Conservation (phyloP, 2,888 invertebrate genomes). For the Capitulum mitella region DNA sequence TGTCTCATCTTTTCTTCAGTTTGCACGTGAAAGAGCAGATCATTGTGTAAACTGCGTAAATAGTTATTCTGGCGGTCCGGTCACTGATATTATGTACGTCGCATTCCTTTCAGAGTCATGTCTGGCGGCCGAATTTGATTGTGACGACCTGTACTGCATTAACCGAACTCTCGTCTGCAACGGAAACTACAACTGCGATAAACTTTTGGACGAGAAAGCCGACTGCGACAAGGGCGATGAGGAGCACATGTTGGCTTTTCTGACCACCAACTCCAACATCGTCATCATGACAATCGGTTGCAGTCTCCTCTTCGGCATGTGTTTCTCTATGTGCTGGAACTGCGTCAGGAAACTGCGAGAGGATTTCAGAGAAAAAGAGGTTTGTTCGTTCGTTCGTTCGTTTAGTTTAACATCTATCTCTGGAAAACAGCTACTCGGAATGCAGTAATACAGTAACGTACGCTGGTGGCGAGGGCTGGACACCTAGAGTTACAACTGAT, state of each 20-base stretch:
- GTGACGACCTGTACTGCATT: slow-evolving; percentile 83
- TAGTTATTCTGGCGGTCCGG: no score
- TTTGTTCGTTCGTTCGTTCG: no score
- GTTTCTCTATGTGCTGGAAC: slow-evolving; percentile 78
- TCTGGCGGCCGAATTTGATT: slow-evolving; percentile 60
- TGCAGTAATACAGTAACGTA: slow-evolving; percentile 18
- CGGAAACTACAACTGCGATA: slow-evolving; percentile 65
- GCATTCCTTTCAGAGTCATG: slow-evolving; percentile 43
- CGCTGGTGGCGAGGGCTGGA: no score
- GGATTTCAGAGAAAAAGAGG: slow-evolving; percentile 80
- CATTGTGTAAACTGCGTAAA: no score
- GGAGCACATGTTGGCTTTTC: background rate
- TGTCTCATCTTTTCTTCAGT: no score
- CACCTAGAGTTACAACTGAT: no score
- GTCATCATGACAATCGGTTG: slow-evolving; percentile 83
- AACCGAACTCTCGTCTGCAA: slow-evolving; percentile 62
- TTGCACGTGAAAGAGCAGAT: no score
- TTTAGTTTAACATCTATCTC: no score
- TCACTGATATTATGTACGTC: no score
- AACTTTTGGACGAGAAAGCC: slow-evolving; percentile 68
- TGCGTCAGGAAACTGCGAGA: slow-evolving; percentile 76
- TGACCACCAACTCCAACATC: slow-evolving; percentile 54
- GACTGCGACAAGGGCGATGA: slow-evolving; percentile 29
- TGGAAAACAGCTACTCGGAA: slow-evolving; percentile 45
- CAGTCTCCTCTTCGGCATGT: slow-evolving; percentile 77